Evolutionary conservation across 2,888 invertebrate species (phyloP), one percentile per base, ranked within the genome.

Genomic region (Sminthurinus aureus): DNA sequence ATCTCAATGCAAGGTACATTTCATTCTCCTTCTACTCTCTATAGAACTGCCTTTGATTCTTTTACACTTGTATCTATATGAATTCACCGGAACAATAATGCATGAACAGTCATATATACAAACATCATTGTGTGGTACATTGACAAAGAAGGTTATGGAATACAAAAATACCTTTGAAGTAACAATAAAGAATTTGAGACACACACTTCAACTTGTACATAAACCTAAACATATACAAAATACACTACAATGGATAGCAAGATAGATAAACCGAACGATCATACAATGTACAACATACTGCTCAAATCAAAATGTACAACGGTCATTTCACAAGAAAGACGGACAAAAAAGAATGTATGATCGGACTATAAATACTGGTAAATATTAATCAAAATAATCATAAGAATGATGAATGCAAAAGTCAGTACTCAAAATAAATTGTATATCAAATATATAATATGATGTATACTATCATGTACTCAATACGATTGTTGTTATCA

Each of bases 371-470:
- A 76, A 51, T 76, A 20, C 52, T 15, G 12, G 18, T 15, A 50
- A 50, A 51, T 52, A 20, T 2, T 66, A 66, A 20, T 66, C 12
- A 76, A 67, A 38, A 79, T 79, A 66, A 66, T 38, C 38, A 38
- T 38, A 38, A 38, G 38, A 38, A 38, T 38, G 38, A 38, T 38
- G 38, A 26, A 67, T 26, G 26, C 67, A 50, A 66, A 66, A 79
- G 66, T 38, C 26, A 79, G 79, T 67, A 58, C 58, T 79, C 79
- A 79, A 79, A 79, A 79, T 67, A 79, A 22, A 38, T 38, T 38
- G n/a, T 38, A 38, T 38, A 38, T 38, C 38, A 38, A 38, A 1
- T 38, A 38, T 38, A 38, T 4, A 4, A 38, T 38, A 1, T 38
- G 38, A 1, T 38, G 38, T 6, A 38, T 1, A n/a, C n/a, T n/a